Base-by-base conservation (phyloP, 2,113 vertebrate genomes). In the Vombatus ursinus region DNA sequence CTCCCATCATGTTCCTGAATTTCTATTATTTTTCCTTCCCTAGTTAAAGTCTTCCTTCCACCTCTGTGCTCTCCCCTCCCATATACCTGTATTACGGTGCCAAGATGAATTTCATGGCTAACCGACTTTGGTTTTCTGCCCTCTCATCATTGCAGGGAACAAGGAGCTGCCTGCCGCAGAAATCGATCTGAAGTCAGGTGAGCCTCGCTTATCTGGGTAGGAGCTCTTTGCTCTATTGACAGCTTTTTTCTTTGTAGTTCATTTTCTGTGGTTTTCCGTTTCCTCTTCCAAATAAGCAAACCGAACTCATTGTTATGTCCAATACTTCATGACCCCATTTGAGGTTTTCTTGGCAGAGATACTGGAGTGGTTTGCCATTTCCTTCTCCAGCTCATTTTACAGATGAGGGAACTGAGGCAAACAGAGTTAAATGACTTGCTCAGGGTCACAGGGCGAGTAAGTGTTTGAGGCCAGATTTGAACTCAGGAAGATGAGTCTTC, bases 151-250 rank as follows among this genome's bases (percentile, higher is more conserved):
- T 90, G 50, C 97, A 99, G 99, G 99, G 97, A 96, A 98, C 96
- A 98, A 94, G 25, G 98, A 98, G 61, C 98, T 98, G 89, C 99
- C 98, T 0, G 98, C 98, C 96, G 97, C 98, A 31, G 95, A 96
- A 44, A 98, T 98, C 68, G 99, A 98, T 61, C 93, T 99, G 47
- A 99, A 99, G 7, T 96, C 97, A 96, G 99, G 99, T 99, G 98
- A 97, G 98, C 54, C 2, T 37, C 50, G 44, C 0, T 31, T 2
- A 50, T 24, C 31, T 24, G 9, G 6, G 9, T 3, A 0, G 0
- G 50, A n/a, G 52, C 19, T 54, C 50, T 77, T 50, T 16, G 52
- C 77, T 8, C 52, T 90, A 24, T 51, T 3, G 91, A 50, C 8
- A 0, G 52, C 0, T 28, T 37, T 91, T 84, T 49, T 92, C 68